Evolutionary conservation across 2,888 invertebrate species (phyloP), one percentile per base, ranked within the genome.

Genomic region (Pardosa pseudoannulata): DNA sequence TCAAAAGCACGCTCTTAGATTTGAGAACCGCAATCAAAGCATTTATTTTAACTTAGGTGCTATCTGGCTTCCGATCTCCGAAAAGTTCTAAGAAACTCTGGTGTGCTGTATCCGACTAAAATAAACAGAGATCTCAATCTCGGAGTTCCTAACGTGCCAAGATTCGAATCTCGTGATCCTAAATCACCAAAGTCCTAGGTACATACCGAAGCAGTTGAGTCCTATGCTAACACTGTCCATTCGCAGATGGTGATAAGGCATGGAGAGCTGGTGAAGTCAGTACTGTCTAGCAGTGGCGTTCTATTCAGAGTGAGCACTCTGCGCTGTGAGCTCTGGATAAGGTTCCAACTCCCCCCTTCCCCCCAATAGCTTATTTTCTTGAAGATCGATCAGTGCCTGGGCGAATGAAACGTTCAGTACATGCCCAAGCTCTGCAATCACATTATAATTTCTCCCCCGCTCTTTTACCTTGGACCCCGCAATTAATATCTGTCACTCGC

Each of bases 381-480:
- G 72, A 75, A 80, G 85, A 88, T 88, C 88, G 88, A 88, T 89
- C 86, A 73, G 65, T 87, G 67, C 78, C 62, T 32, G 80, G 83
- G 79, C 89, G 89, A 89, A 89, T 89, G 89, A 89, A 81, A 89
- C 89, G 88, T 85, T 88, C 79, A 75, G 75, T 75, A 85, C 88
- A 85, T 75, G 78, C 79, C 79, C 74, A 71, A 71, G 79, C 76
- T 75, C 88, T 79, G 87, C 87, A 87, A 88, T 81, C 89, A 87
- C 88, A 88, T 89, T 89, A 89, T 89, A 88, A 89, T 89, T 89
- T 89, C 87, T 82, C 88, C 79, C 83, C 86, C 89, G 39, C 78
- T 71, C 82, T 46, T 36, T 72, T 78, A 76, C 83, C 83, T 83
- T 83, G 72, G 78, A 72, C 82, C 85, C 88, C 46, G 73, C 87